Percentiles rank a stretch among this genome's conserved stretches.
phyloP scores from a whole-genome alignment of 2,888 invertebrate genomes.

The Drosophila lutescens region DNA sequence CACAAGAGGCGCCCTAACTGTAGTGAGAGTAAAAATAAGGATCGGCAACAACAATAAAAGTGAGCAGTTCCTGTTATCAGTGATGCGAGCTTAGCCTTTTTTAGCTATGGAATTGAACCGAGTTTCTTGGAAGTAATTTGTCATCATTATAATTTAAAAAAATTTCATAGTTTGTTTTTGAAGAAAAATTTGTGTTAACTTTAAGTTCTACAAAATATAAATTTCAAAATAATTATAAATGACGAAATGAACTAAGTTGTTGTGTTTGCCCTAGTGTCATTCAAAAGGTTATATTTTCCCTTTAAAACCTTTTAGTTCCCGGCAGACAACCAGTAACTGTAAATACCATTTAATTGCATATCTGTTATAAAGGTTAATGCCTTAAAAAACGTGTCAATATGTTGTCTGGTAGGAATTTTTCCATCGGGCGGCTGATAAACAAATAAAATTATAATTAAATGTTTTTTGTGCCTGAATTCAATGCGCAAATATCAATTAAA shows the following conservation, averaged over 20 bases:
- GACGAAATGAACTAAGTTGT: too few relatives aligned
- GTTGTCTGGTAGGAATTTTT: slow-evolving; percentile 19
- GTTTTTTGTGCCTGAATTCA: slow-evolving; percentile 8
- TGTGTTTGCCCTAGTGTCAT: too few relatives aligned
- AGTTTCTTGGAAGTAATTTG: too few relatives aligned
- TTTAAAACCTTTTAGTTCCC: background rate
- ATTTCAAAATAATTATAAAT: too few relatives aligned
- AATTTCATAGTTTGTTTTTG: too few relatives aligned
- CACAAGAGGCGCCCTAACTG: slow-evolving; percentile 31
- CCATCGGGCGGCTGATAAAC: slow-evolving; percentile 18
- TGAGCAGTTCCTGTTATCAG: slow-evolving; percentile 38
- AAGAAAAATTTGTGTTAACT: too few relatives aligned
- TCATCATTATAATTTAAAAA: too few relatives aligned
- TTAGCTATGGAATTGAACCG: background rate
- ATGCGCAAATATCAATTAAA: slow-evolving; percentile 3
- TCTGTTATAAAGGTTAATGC: slow-evolving; percentile 22
- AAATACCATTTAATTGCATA: background rate
- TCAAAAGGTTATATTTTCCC: background rate
- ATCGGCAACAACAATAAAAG: slow-evolving; percentile 18
- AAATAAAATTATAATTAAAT: slow-evolving; percentile 30
- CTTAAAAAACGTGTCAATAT: slow-evolving; percentile 32
- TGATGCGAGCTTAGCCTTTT: slow-evolving; percentile 10
- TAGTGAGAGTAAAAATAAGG: slow-evolving; percentile 34
- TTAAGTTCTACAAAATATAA: too few relatives aligned
- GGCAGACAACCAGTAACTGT: background rate